phyloP scores from a whole-genome alignment of 2,888 invertebrate species.

The Criorhina ranunculi region DNA sequence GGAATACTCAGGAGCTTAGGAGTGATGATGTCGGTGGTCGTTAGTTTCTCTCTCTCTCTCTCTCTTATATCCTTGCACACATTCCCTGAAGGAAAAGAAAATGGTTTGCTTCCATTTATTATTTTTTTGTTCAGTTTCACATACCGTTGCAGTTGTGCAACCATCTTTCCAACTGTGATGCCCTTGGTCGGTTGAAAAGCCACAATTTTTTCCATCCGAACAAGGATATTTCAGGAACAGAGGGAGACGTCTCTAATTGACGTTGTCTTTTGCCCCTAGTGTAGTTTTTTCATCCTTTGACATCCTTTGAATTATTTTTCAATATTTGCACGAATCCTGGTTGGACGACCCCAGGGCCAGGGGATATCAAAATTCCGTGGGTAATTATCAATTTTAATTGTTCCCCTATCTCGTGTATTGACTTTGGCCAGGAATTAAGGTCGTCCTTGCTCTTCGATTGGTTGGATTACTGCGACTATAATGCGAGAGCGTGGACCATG shows the following conservation, averaged over 20 bases:
- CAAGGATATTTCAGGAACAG: slow-evolving; percentile 11
- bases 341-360: background rate
- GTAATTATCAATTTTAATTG: slow-evolving; percentile 73
- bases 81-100: slow-evolving; percentile 21
- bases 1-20: slow-evolving; percentile 58
- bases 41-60: slow-evolving; percentile 42
- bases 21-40: slow-evolving; percentile 55
- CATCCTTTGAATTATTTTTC: slow-evolving; percentile 51
- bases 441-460: slow-evolving; percentile 35
- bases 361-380: slow-evolving; percentile 36
- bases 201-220: slow-evolving; percentile 10
- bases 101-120: slow-evolving; percentile 5
- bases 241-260: slow-evolving; percentile 53
- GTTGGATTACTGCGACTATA: slow-evolving; percentile 6
- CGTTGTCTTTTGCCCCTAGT: slow-evolving; percentile 26
- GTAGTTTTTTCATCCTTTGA: too few relatives aligned
- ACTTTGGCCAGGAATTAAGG: slow-evolving; percentile 49
- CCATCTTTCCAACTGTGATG: background rate
- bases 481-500: slow-evolving; percentile 47
- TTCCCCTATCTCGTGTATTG: slow-evolving; percentile 48
- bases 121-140: slow-evolving; percentile 37
- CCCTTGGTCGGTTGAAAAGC: slow-evolving; percentile 39
- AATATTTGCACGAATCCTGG: slow-evolving; percentile 61
- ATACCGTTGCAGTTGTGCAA: slow-evolving; percentile 21
- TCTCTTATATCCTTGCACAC: background rate